phyloP scores from a whole-genome alignment of 2,888 invertebrate species.

The Philereme transversata region DNA sequence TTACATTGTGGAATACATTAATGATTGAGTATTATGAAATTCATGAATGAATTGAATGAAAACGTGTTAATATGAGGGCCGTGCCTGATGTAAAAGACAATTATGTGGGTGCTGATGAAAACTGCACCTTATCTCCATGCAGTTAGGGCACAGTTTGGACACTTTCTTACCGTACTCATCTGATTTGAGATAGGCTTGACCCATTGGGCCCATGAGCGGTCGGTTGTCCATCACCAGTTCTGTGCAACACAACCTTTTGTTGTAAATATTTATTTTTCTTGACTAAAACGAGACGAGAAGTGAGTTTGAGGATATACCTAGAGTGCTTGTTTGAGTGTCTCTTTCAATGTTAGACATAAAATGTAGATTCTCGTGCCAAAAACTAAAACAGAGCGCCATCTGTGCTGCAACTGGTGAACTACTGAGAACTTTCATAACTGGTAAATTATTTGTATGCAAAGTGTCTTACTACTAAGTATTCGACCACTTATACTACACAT shows the following conservation, averaged over 20 bases:
- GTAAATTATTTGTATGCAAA: too few species aligned
- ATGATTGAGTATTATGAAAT: not conserved
- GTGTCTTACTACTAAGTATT: too few species aligned
- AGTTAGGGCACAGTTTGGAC: slow-evolving; percentile 66
- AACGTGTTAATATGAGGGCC: slow-evolving; percentile 24
- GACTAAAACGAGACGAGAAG: too few species aligned
- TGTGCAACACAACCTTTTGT: slow-evolving; percentile 73
- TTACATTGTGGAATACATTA: too few species aligned
- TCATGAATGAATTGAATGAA: slow-evolving; percentile 25
- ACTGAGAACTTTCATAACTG: too few species aligned
- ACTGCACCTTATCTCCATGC: slow-evolving; percentile 74
- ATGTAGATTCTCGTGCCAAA: too few species aligned
- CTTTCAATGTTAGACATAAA: too few species aligned
- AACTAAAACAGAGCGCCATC: too few species aligned
- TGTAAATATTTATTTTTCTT: slow-evolving; percentile 32
- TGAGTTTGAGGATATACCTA: too few species aligned
- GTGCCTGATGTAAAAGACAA: slow-evolving; percentile 63
- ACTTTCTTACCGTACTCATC: slow-evolving; percentile 91
- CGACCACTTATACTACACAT: too few species aligned
- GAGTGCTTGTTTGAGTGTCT: too few species aligned
- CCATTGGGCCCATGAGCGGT: slow-evolving; percentile 90
- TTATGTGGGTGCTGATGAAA: slow-evolving; percentile 52
- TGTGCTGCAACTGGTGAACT: too few species aligned
- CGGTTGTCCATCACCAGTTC: slow-evolving; percentile 90
- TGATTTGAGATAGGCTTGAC: slow-evolving; percentile 92